These are phyloP conservation scores for Pitangus sulphuratus DNA, from an alignment of 2,797 vertebrate species.

Conservation along the genomic window DNA sequence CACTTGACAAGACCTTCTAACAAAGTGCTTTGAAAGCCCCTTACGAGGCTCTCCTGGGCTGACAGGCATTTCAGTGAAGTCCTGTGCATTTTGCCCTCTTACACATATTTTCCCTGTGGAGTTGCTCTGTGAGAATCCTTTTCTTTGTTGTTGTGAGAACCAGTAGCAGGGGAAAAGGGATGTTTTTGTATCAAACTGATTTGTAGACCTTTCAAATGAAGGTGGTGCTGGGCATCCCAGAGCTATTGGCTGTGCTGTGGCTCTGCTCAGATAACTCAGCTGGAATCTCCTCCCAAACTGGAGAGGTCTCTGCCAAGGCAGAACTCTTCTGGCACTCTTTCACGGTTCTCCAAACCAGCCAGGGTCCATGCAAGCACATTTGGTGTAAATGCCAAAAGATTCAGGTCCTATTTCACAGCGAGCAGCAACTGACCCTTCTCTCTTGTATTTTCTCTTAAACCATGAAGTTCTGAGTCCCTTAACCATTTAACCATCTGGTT, in stretches of 20 bases:
- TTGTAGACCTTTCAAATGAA: background rate
- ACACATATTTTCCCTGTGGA: background rate
- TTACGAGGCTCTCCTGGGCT: background rate
- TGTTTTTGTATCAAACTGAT: background rate
- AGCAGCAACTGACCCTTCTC: background rate
- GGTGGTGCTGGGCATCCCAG: fast-evolving
- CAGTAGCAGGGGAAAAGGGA: background rate
- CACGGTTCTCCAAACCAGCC: background rate
- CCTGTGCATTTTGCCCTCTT: background rate
- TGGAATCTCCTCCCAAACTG: background rate
- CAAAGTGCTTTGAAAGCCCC: background rate
- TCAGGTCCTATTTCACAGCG: background rate
- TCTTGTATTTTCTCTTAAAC: background rate
- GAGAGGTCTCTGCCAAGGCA: background rate
- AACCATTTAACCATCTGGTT: background rate
- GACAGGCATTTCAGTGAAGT: background rate
- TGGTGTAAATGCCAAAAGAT: background rate
- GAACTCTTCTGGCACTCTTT: background rate
- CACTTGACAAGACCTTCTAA: background rate
- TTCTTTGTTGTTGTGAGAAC: background rate
- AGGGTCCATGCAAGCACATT: background rate
- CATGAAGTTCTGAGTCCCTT: background rate
- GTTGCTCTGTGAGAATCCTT: background rate
- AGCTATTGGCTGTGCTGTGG: background rate
- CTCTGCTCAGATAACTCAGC: background rate